A percentile compares a stretch with the other conserved stretches of the same genome.
phyloP scores from a whole-genome alignment of 2,888 invertebrate species.

The Desoria tigrina region DNA sequence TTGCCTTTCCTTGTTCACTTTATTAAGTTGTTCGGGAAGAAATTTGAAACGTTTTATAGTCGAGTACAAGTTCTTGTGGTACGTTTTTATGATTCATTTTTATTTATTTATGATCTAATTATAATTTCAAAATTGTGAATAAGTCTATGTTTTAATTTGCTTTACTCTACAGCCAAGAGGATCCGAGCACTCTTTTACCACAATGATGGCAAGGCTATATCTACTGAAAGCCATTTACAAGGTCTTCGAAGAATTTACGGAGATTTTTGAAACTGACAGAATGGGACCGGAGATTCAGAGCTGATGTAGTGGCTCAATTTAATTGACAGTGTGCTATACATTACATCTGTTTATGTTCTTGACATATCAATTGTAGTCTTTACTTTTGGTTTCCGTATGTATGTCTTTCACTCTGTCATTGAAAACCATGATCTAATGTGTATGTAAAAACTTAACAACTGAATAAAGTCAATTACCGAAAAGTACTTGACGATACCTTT shows the following conservation, averaged over 20 bases:
- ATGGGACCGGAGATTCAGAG: too few relatives aligned
- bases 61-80: conserved; percentile 34
- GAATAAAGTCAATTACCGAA: too few relatives aligned
- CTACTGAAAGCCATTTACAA: conserved; percentile 32
- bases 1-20: conserved; percentile 15
- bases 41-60: conserved; percentile 41
- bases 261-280: conserved; percentile 5
- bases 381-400: too few relatives aligned
- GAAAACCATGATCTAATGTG: too few relatives aligned
- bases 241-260: conserved; percentile 38
- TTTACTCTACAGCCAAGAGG: conserved; percentile 24
- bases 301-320: too few relatives aligned
- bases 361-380: too few relatives aligned
- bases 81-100: conserved; percentile 22
- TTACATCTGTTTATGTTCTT: too few relatives aligned
- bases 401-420: too few relatives aligned
- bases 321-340: too few relatives aligned
- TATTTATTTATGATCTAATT: background rate
- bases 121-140: background rate
- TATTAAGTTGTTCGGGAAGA: conserved; percentile 29
- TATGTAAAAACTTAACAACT: too few relatives aligned
- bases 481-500: too few relatives aligned
- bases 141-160: background rate
- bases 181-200: conserved; percentile 31
- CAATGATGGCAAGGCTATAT: conserved; percentile 43